Conservation (phyloP, 2,113 vertebrate genomes). For the Eira barbara region DNA sequence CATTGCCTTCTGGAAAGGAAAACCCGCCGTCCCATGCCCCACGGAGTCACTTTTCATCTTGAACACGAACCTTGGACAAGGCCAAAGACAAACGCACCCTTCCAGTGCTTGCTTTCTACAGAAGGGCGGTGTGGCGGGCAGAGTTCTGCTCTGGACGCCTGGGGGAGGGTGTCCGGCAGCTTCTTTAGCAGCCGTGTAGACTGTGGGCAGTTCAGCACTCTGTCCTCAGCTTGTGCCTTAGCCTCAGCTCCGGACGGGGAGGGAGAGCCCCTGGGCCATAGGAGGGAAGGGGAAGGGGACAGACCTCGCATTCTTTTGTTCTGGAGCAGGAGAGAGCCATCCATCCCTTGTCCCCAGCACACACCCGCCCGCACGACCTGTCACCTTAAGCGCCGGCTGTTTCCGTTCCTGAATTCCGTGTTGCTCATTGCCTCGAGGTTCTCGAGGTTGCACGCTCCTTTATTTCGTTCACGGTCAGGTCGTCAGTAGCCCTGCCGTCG, state of each 20-base stretch:
- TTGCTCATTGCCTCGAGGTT: not conserved
- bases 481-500: not conserved
- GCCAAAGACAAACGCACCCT: not conserved
- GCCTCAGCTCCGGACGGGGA: not conserved
- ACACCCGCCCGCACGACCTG: fast-evolving
- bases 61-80: not conserved
- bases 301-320: not conserved
- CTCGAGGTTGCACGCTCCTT: not conserved
- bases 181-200: not conserved
- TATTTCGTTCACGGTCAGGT: not conserved
- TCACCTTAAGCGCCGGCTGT: not conserved
- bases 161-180: not conserved
- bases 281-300: not conserved
- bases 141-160: not conserved
- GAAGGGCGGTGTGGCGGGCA: not conserved
- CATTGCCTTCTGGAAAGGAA: not conserved
- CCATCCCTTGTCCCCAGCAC: not conserved
- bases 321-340: not conserved
- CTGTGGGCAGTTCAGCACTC: fast-evolving
- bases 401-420: not conserved
- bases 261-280: not conserved
- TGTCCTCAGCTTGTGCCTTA: not conserved
- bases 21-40: not conserved
- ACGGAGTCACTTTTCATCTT: not conserved
- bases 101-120: not conserved